A percentile compares a stretch with the other conserved stretches of the same genome.
Conservation (phyloP, 2,797 vertebrate genomes). For the Psittacula echo region DNA sequence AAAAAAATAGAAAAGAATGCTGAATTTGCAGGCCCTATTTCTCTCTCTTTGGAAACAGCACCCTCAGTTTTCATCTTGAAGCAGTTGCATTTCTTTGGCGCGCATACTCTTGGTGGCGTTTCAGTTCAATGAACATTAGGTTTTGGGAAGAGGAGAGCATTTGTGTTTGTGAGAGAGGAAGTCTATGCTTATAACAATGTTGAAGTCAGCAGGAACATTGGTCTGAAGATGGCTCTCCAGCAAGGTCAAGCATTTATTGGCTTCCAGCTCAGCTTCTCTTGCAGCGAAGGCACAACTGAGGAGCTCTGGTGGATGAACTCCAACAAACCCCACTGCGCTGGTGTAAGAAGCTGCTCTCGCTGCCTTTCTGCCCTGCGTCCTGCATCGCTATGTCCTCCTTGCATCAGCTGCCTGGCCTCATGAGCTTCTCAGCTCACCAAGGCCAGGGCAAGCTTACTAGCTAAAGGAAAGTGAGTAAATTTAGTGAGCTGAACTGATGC, state of each 20-base stretch:
- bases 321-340: not conserved
- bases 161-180: not conserved
- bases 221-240: not conserved
- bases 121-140: not conserved
- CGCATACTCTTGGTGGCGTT: not conserved
- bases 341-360: not conserved
- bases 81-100: not conserved
- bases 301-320: not conserved
- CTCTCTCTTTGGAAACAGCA: not conserved
- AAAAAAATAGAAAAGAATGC: not conserved
- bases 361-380: not conserved
- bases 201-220: not conserved
- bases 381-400: not conserved
- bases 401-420: not conserved
- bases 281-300: not conserved
- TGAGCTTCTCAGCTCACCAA: not conserved
- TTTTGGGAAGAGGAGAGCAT: not conserved
- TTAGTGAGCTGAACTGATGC: not conserved
- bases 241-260: not conserved
- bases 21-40: not conserved
- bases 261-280: not conserved
- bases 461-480: not conserved
- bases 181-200: rapidly evolving
- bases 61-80: not conserved
- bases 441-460: not conserved